phyloP scores from a whole-genome alignment of 2,797 vertebrate genomes.

The Stomatorhinus walkeri region DNA sequence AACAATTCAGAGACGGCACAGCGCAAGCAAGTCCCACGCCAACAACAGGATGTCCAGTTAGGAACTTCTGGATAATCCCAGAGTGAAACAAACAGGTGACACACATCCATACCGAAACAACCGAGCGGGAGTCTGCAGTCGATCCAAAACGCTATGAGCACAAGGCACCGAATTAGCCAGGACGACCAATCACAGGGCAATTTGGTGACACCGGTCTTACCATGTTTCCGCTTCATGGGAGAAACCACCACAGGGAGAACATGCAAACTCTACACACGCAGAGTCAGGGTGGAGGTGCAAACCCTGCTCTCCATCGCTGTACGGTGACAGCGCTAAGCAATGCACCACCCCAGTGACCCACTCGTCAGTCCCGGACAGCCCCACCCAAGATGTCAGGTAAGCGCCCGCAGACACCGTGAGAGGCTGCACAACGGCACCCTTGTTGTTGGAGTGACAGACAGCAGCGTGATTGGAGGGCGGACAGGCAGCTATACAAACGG shows the following conservation, averaged over 20 bases:
- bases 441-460: neutral
- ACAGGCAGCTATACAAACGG: neutral
- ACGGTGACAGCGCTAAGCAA: neutral
- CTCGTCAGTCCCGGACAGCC: neutral
- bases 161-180: neutral
- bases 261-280: neutral
- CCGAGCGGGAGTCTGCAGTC: neutral
- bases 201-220: neutral
- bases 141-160: neutral
- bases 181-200: neutral
- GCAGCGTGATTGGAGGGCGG: neutral
- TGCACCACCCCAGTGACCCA: neutral
- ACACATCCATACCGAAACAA: neutral
- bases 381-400: neutral
- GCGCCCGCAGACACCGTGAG: neutral
- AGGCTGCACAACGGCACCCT: neutral
- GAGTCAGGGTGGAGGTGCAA: neutral
- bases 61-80: neutral
- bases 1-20: neutral
- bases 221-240: neutral
- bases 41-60: neutral
- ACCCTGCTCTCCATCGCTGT: neutral
- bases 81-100: neutral
- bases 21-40: neutral
- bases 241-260: neutral